These are phyloP conservation scores for Rhopilema esculentum DNA, from an alignment of 30 jellyfish, hydroid and myxozoan species.

Conservation along the genomic window DNA sequence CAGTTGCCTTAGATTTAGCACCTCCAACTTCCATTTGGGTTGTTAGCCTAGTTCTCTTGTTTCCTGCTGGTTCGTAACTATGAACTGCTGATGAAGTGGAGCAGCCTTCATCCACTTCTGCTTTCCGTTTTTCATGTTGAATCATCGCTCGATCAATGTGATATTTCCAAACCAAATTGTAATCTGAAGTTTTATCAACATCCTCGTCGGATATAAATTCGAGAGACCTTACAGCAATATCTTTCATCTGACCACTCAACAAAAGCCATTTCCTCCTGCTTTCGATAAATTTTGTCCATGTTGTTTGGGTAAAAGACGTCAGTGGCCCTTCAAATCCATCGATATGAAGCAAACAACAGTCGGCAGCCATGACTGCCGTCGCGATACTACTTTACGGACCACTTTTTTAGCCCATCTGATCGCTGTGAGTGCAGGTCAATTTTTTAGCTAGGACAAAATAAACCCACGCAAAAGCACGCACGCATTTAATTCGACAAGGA, in stretches of 20 bases:
- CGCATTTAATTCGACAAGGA: too few relatives aligned
- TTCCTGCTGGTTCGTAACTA: constrained; percentile 1
- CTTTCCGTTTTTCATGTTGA: constrained; percentile 21
- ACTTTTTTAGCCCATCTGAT: too few relatives aligned
- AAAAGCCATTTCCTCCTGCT: constrained; percentile 23
- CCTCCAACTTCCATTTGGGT: constrained; percentile 6
- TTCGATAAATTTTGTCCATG: constrained; percentile 14
- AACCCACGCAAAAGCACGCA: too few relatives aligned
- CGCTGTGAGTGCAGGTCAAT: too few relatives aligned
- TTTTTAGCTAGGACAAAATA: too few relatives aligned
- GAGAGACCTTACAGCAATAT: constrained; percentile 11
- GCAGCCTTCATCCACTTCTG: constrained; percentile 30
- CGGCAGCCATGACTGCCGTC: constrained; percentile 25
- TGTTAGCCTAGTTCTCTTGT: constrained; percentile 4
- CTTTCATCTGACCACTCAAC: too few relatives aligned
- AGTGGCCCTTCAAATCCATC: constrained; percentile 20
- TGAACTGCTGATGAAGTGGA: not conserved
- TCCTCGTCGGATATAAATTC: constrained; percentile 17
- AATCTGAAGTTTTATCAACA: not conserved
- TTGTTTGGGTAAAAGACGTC: constrained; percentile 4
- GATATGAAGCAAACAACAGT: constrained; percentile 27
- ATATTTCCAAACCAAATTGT: constrained; percentile 2
- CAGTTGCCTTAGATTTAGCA: not conserved
- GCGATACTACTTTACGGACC: too few relatives aligned
- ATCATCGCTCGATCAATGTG: constrained; percentile 13